A percentile compares a stretch with the other conserved stretches of the same genome.
phyloP scores from a whole-genome alignment of 23 tunicate genomes.

The Corella eumyota region DNA sequence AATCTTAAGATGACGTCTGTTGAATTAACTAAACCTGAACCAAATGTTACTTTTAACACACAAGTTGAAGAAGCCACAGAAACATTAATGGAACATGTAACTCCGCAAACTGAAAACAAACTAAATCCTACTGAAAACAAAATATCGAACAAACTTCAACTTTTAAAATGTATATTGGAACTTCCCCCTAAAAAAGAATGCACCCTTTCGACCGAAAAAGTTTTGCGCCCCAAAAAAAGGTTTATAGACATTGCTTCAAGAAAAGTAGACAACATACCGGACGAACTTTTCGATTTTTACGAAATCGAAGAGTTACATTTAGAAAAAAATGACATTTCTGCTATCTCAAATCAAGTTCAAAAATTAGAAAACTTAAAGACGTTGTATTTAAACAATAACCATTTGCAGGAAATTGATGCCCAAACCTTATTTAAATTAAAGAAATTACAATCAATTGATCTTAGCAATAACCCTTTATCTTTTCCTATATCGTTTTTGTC shows the following conservation, averaged over 20 bases:
- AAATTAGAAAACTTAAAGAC: conserved; percentile 35
- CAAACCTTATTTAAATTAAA: too few species aligned
- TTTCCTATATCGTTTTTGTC: conserved; percentile 28
- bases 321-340: conserved; percentile 40
- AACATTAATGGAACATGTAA: too few species aligned
- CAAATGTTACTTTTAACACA: too few species aligned
- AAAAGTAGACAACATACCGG: conserved; percentile 41
- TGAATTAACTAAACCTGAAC: too few species aligned
- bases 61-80: too few species aligned
- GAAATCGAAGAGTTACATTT: conserved; percentile 75
- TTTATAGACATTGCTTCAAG: conserved; percentile 50
- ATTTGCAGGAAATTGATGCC: too few species aligned
- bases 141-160: conserved; percentile 19
- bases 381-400: too few species aligned
- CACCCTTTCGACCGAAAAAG: conserved; percentile 42
- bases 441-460: conserved; percentile 50
- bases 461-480: conserved; percentile 56
- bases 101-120: too few species aligned
- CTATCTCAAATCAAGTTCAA: conserved; percentile 24
- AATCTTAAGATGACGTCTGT: too few species aligned
- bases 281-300: conserved; percentile 49
- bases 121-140: too few species aligned
- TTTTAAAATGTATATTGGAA: conserved; percentile 56
- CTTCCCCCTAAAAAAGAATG: conserved; percentile 38
- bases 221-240: conserved; percentile 46